These are phyloP conservation scores for Ostrea edulis DNA, from an alignment of 1,140 invertebrate genomes.

Conservation along the genomic window DNA sequence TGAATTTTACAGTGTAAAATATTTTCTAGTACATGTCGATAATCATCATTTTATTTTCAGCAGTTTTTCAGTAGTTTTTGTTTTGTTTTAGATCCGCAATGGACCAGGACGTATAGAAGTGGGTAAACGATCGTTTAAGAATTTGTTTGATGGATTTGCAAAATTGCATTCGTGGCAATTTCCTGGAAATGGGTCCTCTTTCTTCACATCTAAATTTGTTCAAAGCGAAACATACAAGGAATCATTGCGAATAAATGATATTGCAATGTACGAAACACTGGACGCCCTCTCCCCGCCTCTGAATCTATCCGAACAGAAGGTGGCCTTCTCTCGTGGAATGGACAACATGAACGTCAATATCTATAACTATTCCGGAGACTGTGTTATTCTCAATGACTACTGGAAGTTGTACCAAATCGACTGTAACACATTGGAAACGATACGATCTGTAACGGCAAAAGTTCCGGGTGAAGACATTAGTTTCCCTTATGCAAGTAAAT, in stretches of 20 bases:
- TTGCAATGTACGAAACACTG: conserved; percentile 72
- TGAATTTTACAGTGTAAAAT: background rate
- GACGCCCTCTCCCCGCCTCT: conserved; percentile 66
- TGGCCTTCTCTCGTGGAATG: conserved; percentile 65
- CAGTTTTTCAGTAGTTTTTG: too few relatives aligned
- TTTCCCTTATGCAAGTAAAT: conserved; percentile 56
- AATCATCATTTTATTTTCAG: background rate
- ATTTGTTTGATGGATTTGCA: conserved; percentile 73
- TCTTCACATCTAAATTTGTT: conserved; percentile 71
- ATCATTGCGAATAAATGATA: conserved; percentile 63
- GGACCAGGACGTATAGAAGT: conserved; percentile 71
- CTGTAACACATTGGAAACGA: conserved; percentile 58
- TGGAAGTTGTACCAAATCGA: conserved; percentile 73
- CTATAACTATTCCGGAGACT: conserved; percentile 62
- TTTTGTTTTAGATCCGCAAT: conserved; percentile 70
- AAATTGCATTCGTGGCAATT: conserved; percentile 73
- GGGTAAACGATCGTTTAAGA: conserved; percentile 63
- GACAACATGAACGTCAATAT: conserved; percentile 77
- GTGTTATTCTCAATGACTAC: conserved; percentile 70
- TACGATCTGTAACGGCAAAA: conserved; percentile 49
- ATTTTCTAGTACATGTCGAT: too few relatives aligned
- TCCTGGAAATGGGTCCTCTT: conserved; percentile 63
- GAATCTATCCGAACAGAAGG: conserved; percentile 57
- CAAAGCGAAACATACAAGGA: conserved; percentile 66
- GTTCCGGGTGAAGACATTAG: background rate